A percentile compares a stretch with the other conserved stretches of the same genome.
These are phyloP conservation scores for Eupithecia abbreviata DNA, from an alignment of 2,888 invertebrate species.

Conservation along the genomic window DNA sequence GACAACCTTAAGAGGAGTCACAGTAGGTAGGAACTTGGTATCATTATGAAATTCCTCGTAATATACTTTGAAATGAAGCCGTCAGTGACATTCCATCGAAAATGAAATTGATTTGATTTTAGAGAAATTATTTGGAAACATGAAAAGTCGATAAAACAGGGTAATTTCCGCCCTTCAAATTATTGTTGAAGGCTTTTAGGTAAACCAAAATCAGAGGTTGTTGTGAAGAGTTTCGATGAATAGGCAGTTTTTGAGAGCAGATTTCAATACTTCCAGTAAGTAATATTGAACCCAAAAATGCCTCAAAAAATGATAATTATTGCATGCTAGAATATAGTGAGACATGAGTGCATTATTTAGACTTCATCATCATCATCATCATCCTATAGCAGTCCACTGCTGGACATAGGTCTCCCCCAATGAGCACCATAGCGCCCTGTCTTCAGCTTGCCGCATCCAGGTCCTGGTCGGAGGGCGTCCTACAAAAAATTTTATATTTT, in stretches of 20 bases:
- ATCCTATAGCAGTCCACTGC: no score
- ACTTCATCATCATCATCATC: no score
- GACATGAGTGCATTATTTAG: no score
- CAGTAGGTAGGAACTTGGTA: background rate
- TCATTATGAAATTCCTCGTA: background rate
- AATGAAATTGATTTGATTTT: background rate
- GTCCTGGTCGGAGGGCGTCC: no score
- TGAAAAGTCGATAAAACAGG: background rate
- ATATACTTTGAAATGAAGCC: background rate
- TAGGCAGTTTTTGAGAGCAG: background rate
- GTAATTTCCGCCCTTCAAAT: background rate
- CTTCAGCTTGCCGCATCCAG: no score
- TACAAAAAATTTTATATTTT: no score
- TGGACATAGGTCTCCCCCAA: no score
- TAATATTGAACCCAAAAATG: no score
- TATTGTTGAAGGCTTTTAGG: background rate
- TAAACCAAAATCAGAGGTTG: background rate
- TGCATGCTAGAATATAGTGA: no score
- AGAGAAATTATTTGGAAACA: background rate
- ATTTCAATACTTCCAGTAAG: background rate
- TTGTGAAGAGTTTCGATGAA: background rate
- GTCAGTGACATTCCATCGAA: conserved; percentile 3
- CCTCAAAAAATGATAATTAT: no score
- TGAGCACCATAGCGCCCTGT: no score
- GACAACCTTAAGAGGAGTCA: no score